Evolutionary conservation across 2,888 invertebrate species (phyloP).

Genomic region (Cantharis lateralis): DNA sequence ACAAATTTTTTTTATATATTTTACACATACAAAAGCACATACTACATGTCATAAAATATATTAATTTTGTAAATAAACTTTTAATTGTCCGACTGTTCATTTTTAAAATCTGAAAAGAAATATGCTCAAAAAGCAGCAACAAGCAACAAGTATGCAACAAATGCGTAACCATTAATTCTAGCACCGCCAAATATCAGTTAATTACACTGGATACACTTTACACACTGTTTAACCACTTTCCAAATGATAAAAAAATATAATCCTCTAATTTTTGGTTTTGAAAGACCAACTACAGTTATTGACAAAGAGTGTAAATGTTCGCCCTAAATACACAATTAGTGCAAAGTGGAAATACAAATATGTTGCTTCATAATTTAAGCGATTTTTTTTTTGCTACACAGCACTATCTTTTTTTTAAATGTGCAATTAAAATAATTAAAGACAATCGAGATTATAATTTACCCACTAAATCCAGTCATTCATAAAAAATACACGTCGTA

Average conservation of each 20-base stretch:
- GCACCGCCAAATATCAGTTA: conserved; percentile 43
- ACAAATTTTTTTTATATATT: conserved; percentile 46
- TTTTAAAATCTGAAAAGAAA: conserved; percentile 1
- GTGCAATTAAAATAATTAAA: conserved; percentile 14
- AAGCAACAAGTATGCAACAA: conserved; percentile 49
- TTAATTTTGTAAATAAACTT: conserved; percentile 20
- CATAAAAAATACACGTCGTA: conserved; percentile 20
- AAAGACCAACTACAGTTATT: conserved; percentile 21
- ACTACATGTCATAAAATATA: conserved; percentile 26
- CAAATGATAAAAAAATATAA: conserved; percentile 32
- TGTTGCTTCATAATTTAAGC: conserved; percentile 4
- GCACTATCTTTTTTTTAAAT: conserved; percentile 22
- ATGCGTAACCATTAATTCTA: conserved; percentile 45
- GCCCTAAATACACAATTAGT: conserved; percentile 23
- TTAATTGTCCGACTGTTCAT: background rate
- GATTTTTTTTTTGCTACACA: conserved; percentile 14
- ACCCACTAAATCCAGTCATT: conserved; percentile 17
- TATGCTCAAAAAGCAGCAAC: conserved; percentile 38
- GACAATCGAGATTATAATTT: conserved; percentile 5
- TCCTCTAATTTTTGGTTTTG: conserved; percentile 21
- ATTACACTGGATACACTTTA: conserved; percentile 20
- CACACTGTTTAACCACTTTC: conserved; percentile 26
- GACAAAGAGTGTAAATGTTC: conserved; percentile 22
- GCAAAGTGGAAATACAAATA: conserved; percentile 16
- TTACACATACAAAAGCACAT: conserved; percentile 49